Base-by-base conservation (phyloP, 23 tunicate genomes). In the Ascidia mentula region DNA sequence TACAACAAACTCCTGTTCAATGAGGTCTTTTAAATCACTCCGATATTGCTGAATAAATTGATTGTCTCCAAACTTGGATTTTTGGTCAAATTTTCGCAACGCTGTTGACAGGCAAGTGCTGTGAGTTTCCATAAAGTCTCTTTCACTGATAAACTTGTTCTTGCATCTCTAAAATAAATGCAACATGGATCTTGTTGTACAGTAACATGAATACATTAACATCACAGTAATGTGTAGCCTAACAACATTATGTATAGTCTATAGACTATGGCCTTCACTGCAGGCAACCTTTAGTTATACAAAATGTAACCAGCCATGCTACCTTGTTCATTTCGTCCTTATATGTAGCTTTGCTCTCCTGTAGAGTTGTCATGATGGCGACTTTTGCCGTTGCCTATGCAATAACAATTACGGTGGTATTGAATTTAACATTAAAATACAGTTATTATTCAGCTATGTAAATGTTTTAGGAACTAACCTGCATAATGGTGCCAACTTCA, bases 401-500 rank as follows among this genome's bases (percentile, higher is more conserved):
- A 6, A 1, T 3, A 9, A 53, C 4, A 5, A 9, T n/a, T n/a
- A n/a, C n/a, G n/a, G n/a, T n/a, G n/a, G n/a, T n/a, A n/a, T n/a
- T n/a, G n/a, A n/a, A n/a, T n/a, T n/a, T n/a, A n/a, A n/a, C n/a
- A n/a, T n/a, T n/a, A n/a, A n/a, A n/a, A n/a, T n/a, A n/a, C n/a
- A n/a, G 12, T 12, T 42, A 15, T 42, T 42, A 42, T 15, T 42
- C 15, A 15, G 12, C 9, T 69, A 12, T 13, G 12, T 8, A 69
- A 24, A 18, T n/a, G n/a, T n/a, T n/a, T n/a, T n/a, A n/a, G n/a
- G n/a, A n/a, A n/a, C n/a, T n/a, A 73, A 74, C 87, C 74, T 82
- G 80, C 46, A 74, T 38, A 59, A 82, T 82, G 22, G 87, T 82
- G 26, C 74, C 75, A 18, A 79, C 80, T 36, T 82, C 73, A 2